Evolutionary conservation across 2,113 vertebrate species (phyloP), one percentile per base, ranked within the genome.

Genomic region (Oryzias melastigma): DNA sequence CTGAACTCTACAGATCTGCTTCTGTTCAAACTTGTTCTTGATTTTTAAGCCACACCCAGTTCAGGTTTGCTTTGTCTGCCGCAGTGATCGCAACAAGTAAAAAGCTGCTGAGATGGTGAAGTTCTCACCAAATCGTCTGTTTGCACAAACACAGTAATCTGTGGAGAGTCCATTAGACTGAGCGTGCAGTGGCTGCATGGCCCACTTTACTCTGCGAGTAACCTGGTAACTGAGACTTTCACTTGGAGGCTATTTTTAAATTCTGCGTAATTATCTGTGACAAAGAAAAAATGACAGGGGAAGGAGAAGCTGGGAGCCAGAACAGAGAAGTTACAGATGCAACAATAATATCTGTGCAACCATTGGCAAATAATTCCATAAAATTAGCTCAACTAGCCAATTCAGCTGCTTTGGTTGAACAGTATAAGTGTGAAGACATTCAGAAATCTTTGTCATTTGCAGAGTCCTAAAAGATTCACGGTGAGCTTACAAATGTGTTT

Each of bases 81-180:
- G 35, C 35, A 35, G 35, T 1, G 10, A 35, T 27, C 6, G 5
- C 6, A 27, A 5, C 6, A 27, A 5, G 25, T 27, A 27, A 27
- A 27, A 27, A 27, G 25, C 25, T 27, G 4, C 25, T 27, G 25
- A 35, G 35, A 12, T 2, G 35, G 8, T 10, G 35, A 35, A 10
- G 35, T 35, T 35, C 12, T 12, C 10, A 10, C 35, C 25, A 27
- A 5, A 6, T 25, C 5, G 7, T 40, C 22, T 22, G 22, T 22
- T 27, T 20, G 51, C 14, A 45, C 45, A 24, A 14, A 54, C 35
- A 42, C 16, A 58, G 66, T 80, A 80, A 83, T 81, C 80, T 63
- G 65, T 61, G 61, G 61, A n/a, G 5, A 5, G 60, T 77, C 58
- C 77, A 72, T 71, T 71, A 81, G 73, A 82, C 68, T 60, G 72